A percentile compares a stretch with the other conserved stretches of the same genome.
These are phyloP conservation scores for Sanderia malayensis DNA, from an alignment of 30 jellyfish, hydroid and myxozoan genomes.

Conservation along the genomic window DNA sequence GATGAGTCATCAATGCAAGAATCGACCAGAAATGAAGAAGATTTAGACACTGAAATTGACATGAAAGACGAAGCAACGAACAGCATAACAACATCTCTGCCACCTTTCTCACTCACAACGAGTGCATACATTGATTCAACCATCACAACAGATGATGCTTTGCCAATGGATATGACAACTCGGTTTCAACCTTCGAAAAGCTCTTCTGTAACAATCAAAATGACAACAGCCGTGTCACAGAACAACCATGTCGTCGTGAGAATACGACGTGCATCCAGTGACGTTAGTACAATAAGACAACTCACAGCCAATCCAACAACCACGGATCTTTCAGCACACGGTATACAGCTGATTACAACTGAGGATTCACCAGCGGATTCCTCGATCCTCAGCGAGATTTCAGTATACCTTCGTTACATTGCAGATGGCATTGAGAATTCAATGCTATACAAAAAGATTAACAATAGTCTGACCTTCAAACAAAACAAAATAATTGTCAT, in stretches of 20 bases:
- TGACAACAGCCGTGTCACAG: constrained; percentile 6
- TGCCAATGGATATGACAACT: constrained; percentile 10
- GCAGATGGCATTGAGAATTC: background rate
- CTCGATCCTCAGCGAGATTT: background rate
- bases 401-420: background rate
- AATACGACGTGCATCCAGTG: constrained; percentile 17
- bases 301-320: background rate
- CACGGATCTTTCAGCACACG: too few relatives aligned
- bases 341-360: background rate
- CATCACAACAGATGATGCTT: too few relatives aligned
- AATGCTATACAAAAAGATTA: background rate
- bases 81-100: too few relatives aligned
- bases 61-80: too few relatives aligned
- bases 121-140: too few relatives aligned
- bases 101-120: too few relatives aligned
- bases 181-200: constrained; percentile 27
- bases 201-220: constrained; percentile 1
- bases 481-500: background rate
- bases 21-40: too few relatives aligned
- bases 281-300: background rate
- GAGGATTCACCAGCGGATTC: background rate
- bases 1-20: too few relatives aligned
- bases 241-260: background rate
- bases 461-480: background rate
- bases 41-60: too few relatives aligned